Conservation (phyloP, 2,888 invertebrate genomes). For the Iphiclides podalirius region DNA sequence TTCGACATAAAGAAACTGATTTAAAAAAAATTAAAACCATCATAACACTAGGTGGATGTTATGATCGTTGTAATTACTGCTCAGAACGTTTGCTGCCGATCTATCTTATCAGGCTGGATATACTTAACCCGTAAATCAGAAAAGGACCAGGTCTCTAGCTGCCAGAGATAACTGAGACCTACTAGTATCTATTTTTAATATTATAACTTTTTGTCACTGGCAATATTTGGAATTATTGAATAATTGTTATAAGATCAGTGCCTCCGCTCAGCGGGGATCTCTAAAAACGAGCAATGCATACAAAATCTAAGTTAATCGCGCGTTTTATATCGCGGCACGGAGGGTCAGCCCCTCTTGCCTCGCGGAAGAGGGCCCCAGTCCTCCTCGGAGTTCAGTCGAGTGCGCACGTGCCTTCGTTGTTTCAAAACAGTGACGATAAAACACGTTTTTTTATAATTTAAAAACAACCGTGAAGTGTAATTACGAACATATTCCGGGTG, state of each 20-base stretch:
- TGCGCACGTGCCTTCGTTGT: constrained; percentile 39
- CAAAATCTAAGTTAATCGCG: constrained; percentile 48
- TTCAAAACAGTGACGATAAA: constrained; percentile 41
- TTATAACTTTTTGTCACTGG: too few species aligned
- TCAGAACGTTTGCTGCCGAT: too few species aligned
- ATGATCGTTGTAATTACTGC: too few species aligned
- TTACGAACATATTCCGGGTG: constrained; percentile 38
- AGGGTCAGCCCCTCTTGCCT: constrained; percentile 62
- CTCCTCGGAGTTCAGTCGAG: constrained; percentile 52
- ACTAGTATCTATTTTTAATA: too few species aligned
- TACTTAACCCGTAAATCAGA: too few species aligned
- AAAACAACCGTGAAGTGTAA: constrained; percentile 67
- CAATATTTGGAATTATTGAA: background rate
- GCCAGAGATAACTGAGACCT: too few species aligned
- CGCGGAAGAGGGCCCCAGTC: constrained; percentile 62
- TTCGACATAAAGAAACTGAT: too few species aligned
- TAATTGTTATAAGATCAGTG: background rate
- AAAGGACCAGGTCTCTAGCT: too few species aligned
- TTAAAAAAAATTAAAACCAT: too few species aligned
- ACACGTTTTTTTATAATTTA: constrained; percentile 48
- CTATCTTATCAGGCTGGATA: too few species aligned
- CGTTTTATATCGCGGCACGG: constrained; percentile 37
- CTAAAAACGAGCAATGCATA: constrained; percentile 44
- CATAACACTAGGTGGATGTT: too few species aligned
- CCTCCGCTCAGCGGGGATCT: constrained; percentile 5